Conservation (phyloP, 2,888 invertebrate genomes). For the Archips crataeganus region DNA sequence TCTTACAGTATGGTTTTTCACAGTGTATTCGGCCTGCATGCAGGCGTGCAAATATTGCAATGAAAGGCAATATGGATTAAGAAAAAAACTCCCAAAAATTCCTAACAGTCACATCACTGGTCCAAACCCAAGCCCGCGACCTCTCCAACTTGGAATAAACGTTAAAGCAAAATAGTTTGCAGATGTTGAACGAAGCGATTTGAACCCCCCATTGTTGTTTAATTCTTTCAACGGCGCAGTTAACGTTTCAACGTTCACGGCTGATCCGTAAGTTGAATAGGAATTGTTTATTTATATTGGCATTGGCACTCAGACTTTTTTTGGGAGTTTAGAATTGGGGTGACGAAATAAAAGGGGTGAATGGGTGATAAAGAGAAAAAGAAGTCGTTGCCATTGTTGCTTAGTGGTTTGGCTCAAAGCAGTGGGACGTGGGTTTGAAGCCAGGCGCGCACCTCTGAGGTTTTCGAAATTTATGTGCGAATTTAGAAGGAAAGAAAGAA, state of each 20-base stretch:
- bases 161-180: slow-evolving; percentile 22
- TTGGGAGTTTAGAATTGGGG: neutral
- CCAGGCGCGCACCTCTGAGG: too few species aligned
- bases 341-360: neutral
- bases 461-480: too few species aligned
- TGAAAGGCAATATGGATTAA: neutral
- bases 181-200: slow-evolving; percentile 16
- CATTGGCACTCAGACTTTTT: neutral
- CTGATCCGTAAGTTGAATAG: slow-evolving; percentile 25
- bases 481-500: too few species aligned
- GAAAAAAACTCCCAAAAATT: neutral
- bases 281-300: slow-evolving; percentile 13
- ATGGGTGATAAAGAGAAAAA: too few species aligned
- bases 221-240: slow-evolving; percentile 16
- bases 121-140: neutral
- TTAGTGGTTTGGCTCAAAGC: too few species aligned
- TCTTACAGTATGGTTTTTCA: too few species aligned
- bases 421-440: too few species aligned
- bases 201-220: slow-evolving; percentile 31
- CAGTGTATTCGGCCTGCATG: too few species aligned
- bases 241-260: slow-evolving; percentile 10
- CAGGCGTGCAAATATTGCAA: too few species aligned
- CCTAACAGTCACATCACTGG: neutral
- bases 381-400: too few species aligned
- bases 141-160: slow-evolving; percentile 10